Percentiles rank a stretch among this genome's conserved stretches.
phyloP scores from a whole-genome alignment of 2,888 invertebrate species.

The Rhagonycha lutea region DNA sequence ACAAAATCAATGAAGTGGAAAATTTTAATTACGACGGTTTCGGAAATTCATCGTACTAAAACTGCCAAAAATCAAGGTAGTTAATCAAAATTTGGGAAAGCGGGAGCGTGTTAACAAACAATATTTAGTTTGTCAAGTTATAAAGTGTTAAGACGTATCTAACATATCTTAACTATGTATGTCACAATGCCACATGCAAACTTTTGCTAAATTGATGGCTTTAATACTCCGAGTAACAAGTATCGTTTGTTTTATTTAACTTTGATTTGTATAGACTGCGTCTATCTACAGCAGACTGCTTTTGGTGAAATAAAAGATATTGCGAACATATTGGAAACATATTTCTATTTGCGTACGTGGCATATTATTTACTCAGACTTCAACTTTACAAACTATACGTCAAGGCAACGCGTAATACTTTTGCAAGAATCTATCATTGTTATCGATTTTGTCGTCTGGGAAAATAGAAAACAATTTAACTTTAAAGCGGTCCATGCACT shows the following conservation, averaged over 20 bases:
- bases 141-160: neutral
- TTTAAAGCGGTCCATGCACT: neutral
- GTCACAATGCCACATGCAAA: neutral
- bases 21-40: neutral
- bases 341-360: slow-evolving; percentile 18
- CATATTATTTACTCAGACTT: slow-evolving; percentile 26
- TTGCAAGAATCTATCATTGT: neutral
- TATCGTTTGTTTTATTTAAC: neutral
- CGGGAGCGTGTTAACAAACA: neutral
- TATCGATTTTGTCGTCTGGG: neutral
- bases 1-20: neutral
- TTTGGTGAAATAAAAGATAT: slow-evolving; percentile 11
- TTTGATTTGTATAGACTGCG: neutral
- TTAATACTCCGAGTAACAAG: neutral
- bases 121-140: neutral
- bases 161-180: neutral
- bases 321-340: slow-evolving; percentile 19
- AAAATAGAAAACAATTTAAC: neutral
- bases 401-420: neutral
- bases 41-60: neutral
- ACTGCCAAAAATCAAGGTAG: neutral
- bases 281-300: neutral
- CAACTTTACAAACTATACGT: slow-evolving; percentile 3
- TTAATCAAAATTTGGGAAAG: neutral
- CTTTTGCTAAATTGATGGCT: neutral